Base-by-base conservation (phyloP, 1,140 invertebrate species). In the Drosophila littoralis region DNA sequence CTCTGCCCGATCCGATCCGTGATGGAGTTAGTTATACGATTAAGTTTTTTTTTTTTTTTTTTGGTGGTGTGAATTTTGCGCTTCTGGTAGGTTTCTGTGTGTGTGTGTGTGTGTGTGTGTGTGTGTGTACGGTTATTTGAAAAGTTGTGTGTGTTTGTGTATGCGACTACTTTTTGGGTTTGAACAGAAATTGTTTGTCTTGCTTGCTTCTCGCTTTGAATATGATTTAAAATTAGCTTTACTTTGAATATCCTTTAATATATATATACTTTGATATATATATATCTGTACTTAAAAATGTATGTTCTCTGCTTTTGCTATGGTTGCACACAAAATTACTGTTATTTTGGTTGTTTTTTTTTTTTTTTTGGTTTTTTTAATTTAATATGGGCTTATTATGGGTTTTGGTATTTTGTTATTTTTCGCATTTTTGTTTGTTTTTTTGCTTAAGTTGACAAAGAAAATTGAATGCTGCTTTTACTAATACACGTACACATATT, bases 21-120 rank as follows among this genome's bases (percentile, higher is more conserved):
- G 46, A 64, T 83, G 65, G 61, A 54, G 67, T 65, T 33, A 22
- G 32, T 76, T 65, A 46, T 6, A 28, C 6, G 15, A 65, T 81
- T 42, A 42, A 13, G 46, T 38, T 64, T 75, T 57, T 61, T 81
- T 73, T 35, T 65, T 67, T 54, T 4, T 46, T 63, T 60, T 22
- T 89, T 78, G 84, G 84, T 89, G 84, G 84, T 86, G 83, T 86
- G 83, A 82, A 82, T 85, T 85, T 86, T 85, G 82, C 64, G 86
- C 52, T 64, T 45, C 76, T 88, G 83, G 83, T 88, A 88, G 83
- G 83, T 84, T 70, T 43, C 8, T 46, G 55, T 55, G 40, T 58
- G 15, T 28, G 22, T 28, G 22, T 28, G 45, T 61, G 40, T 68
- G 32, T 22, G 58, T 70, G 40, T 61, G 2, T 35, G 63, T 32